Conservation (phyloP, 2,888 invertebrate species). For the Drosophila nigritarsus region DNA sequence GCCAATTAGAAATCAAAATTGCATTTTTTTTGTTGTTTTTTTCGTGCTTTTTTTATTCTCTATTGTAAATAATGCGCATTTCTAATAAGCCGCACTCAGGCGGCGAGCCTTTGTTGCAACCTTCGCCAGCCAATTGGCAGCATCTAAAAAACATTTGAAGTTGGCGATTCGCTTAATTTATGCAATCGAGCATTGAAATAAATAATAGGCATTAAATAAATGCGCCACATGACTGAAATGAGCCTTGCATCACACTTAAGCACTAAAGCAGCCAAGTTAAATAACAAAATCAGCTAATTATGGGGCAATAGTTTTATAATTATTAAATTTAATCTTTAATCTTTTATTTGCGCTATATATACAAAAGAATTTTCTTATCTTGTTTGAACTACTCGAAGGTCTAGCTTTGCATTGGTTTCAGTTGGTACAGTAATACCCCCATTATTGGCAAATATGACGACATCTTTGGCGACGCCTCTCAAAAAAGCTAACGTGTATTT, state of each 20-base stretch:
- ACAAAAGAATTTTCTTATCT: neutral
- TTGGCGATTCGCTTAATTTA: conserved; percentile 53
- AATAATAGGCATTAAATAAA: conserved; percentile 44
- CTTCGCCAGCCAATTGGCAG: conserved; percentile 41
- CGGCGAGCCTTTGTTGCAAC: conserved; percentile 39
- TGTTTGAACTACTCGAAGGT: too few species aligned
- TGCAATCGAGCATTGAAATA: conserved; percentile 52
- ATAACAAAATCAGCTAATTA: neutral
- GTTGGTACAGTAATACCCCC: neutral
- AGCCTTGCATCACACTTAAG: conserved; percentile 43
- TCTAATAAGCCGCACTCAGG: conserved; percentile 60
- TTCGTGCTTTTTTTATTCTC: conserved; percentile 27
- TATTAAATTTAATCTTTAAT: neutral
- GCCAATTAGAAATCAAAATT: conserved; percentile 72
- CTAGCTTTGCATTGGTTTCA: too few species aligned
- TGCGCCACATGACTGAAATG: conserved; percentile 31
- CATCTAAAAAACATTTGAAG: conserved; percentile 32
- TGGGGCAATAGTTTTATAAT: neutral
- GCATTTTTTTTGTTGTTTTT: neutral
- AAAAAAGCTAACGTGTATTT: neutral
- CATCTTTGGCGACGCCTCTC: too few species aligned
- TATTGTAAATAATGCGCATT: conserved; percentile 72
- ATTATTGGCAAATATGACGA: neutral
- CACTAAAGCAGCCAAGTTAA: conserved; percentile 4
- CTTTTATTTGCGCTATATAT: neutral